Conservation (phyloP, 1,140 invertebrate species). For the Sweltsa coloradensis region DNA sequence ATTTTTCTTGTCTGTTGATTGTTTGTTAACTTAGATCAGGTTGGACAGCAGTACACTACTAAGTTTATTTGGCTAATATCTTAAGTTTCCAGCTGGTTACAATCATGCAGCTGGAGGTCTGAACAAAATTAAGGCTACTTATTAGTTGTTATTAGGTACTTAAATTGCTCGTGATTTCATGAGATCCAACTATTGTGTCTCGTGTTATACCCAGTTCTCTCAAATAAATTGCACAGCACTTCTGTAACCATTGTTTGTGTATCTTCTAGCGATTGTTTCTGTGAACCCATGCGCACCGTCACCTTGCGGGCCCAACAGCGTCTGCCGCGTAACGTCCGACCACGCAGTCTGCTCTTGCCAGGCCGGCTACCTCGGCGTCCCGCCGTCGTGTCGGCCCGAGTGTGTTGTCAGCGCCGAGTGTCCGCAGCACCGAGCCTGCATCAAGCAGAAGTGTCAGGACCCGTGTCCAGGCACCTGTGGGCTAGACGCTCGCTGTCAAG, state of each 20-base stretch:
- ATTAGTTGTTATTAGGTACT: no score
- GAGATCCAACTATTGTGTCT: no score
- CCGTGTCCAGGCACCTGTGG: constrained; percentile 72
- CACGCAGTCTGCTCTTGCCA: constrained; percentile 68
- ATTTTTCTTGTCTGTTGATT: no score
- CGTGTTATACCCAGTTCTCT: no score
- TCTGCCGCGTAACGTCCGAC: constrained; percentile 54
- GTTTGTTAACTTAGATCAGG: no score
- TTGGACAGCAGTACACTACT: no score
- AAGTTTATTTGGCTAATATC: no score
- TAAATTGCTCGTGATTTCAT: neutral
- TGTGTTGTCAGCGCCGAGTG: constrained; percentile 72
- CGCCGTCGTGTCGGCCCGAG: constrained; percentile 64
- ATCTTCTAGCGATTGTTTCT: constrained; percentile 27
- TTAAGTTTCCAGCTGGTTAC: no score
- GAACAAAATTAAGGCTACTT: no score
- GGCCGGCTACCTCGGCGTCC: constrained; percentile 58
- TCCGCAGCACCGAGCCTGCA: constrained; percentile 53
- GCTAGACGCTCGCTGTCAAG: constrained; percentile 60
- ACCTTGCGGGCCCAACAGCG: constrained; percentile 68
- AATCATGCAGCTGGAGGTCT: no score
- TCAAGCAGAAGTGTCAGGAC: constrained; percentile 66
- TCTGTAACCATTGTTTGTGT: constrained; percentile 24
- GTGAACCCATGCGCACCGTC: constrained; percentile 63
- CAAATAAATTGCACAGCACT: constrained; percentile 12